A percentile compares a stretch with the other conserved stretches of the same genome.
Conservation (phyloP, 1,140 invertebrate species). For the Drosophila watanabei region DNA sequence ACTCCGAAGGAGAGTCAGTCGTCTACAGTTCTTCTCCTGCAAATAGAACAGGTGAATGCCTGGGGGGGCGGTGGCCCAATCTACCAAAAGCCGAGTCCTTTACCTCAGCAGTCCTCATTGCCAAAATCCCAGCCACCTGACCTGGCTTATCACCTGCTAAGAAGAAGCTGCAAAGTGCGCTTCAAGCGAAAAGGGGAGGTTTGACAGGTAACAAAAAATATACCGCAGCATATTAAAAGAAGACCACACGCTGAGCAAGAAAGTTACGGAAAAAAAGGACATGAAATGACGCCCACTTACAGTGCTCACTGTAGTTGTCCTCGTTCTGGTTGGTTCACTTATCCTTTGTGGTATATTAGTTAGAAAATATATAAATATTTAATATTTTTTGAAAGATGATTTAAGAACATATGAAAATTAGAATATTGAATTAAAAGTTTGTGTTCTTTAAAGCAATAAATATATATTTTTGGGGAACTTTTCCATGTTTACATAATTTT, state of each 20-base stretch:
- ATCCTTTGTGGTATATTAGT: background rate
- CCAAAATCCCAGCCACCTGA: conserved; percentile 43
- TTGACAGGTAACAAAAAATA: conserved; percentile 42
- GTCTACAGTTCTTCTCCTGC: conserved; percentile 41
- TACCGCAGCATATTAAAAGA: conserved; percentile 77
- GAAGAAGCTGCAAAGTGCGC: conserved; percentile 69
- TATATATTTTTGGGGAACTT: background rate
- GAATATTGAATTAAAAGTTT: background rate
- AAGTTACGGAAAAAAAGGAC: conserved; percentile 20
- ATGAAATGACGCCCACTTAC: conserved; percentile 53
- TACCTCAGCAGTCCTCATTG: conserved; percentile 29
- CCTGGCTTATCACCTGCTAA: conserved; percentile 63
- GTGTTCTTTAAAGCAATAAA: background rate
- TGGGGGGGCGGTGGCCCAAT: conserved; percentile 11
- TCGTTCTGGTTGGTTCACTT: background rate
- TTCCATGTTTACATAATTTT: background rate
- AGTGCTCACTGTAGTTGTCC: conserved; percentile 46
- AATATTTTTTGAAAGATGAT: background rate
- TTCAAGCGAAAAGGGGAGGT: conserved; percentile 30
- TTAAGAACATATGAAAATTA: background rate
- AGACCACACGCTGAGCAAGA: conserved; percentile 60
- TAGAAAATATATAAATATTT: background rate
- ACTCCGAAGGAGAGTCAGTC: conserved; percentile 1
- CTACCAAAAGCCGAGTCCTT: background rate
- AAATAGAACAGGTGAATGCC: conserved; percentile 61